Base-by-base conservation (phyloP, 2,113 vertebrate genomes). In the Athene noctua region DNA sequence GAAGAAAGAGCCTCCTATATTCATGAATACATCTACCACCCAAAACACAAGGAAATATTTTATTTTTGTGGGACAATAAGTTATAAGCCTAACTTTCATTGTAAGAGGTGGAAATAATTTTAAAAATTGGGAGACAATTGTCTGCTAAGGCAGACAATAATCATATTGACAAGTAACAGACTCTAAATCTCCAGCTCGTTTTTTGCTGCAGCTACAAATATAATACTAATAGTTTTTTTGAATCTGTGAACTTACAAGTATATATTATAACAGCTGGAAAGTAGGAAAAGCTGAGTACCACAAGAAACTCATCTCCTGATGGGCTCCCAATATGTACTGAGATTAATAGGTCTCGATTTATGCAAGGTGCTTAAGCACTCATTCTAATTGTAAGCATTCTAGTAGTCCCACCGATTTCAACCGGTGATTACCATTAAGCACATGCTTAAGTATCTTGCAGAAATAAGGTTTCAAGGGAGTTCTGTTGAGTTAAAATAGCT, bases 381-480 rank as follows among this genome's bases (percentile, higher is more conserved):
- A 7, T 79, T 29, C 38, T 92, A 83, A 93, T 67, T 78, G 59
- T 88, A 65, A 86, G 77, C n/a, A 40, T 67, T 15, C 6, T 63
- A 78, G 86, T 62, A 86, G 84, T 74, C 63, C 67, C 72, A 71
- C 38, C 4, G 6, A n/a, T 93, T 92, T 94, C 67, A 94, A 71
- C 52, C 88, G 30, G 58, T 88, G 82, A 88, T 96, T 92, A 84
- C 61, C 68, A 36, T 93, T 92, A 91, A 86, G 75, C 59, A 94
- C 61, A 59, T 92, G 71, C 72, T 92, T 90, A 88, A 86, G 72
- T 59, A 67, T 86, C 82, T 84, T 59, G 51, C 42, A 84, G 46
- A 93, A 88, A 71, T 74, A 74, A 88, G 65, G 47, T 51, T 91
- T 80, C 65, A 88, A 82, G 75, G 80, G 63, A 81, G 38, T 62